Evolutionary conservation across 2,888 invertebrate species (phyloP).

Genomic region (Ophion ellenae): DNA sequence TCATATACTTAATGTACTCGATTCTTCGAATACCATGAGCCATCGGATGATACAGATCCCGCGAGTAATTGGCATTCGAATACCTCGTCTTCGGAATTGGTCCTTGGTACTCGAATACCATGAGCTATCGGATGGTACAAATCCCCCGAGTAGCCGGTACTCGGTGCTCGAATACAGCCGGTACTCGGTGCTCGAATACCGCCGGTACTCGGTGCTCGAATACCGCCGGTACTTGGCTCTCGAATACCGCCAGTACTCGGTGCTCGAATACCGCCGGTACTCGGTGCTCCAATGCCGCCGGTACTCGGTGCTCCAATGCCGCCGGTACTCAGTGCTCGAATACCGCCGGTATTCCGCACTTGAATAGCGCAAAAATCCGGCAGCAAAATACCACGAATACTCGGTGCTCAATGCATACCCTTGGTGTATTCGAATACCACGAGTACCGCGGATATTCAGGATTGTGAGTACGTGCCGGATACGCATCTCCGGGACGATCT

Average conservation of each 20-base stretch:
- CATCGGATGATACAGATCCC: too few species aligned
- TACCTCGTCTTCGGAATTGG: too few species aligned
- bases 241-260: not conserved
- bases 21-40: not conserved
- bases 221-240: too few species aligned
- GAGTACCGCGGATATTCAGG: not conserved
- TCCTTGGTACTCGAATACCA: too few species aligned
- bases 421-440: not conserved
- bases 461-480: too few species aligned
- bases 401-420: not conserved
- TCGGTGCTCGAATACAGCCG: not conserved
- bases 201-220: too few species aligned
- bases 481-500: too few species aligned
- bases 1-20: not conserved
- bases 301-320: too few species aligned
- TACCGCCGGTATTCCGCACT: not conserved
- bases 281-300: too few species aligned
- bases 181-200: not conserved
- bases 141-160: not conserved
- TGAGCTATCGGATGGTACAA: too few species aligned
- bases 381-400: not conserved
- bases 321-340: not conserved
- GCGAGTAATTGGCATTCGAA: too few species aligned
- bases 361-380: not conserved
- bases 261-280: not conserved